phyloP scores from a whole-genome alignment of 1,140 invertebrate species.

The Tribolium madens region DNA sequence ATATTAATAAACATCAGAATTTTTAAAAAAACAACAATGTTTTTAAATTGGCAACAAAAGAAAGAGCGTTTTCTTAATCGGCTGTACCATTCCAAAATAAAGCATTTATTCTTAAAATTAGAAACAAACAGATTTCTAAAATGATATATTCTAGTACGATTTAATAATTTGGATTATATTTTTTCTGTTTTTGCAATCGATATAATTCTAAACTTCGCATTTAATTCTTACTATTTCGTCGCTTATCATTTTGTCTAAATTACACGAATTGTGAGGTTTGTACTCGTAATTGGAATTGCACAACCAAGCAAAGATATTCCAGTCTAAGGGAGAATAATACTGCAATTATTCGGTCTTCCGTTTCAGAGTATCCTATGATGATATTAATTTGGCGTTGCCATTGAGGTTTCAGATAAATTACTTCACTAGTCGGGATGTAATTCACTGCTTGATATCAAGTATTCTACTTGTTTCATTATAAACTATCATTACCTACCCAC shows the following conservation, averaged over 20 bases:
- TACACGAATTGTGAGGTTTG: neutral
- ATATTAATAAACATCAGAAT: no score
- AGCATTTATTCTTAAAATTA: no score
- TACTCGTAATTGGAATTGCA: constrained; percentile 20
- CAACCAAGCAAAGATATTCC: constrained; percentile 2
- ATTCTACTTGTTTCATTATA: constrained; percentile 2
- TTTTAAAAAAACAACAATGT: no score
- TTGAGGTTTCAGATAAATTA: constrained; percentile 27
- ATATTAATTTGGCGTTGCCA: constrained; percentile 23
- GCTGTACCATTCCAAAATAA: no score
- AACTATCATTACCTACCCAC: neutral
- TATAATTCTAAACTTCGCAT: no score
- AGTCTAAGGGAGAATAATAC: constrained; percentile 3
- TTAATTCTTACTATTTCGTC: neutral
- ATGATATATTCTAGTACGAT: no score
- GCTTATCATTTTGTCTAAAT: neutral
- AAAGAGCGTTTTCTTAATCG: no score
- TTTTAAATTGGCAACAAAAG: no score
- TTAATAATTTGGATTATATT: no score
- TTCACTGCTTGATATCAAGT: constrained; percentile 1
- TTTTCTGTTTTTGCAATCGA: no score
- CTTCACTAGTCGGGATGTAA: constrained; percentile 3
- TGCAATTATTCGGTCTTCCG: constrained; percentile 28
- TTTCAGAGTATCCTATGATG: constrained; percentile 14
- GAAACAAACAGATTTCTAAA: no score